Evolutionary conservation across 1,140 invertebrate species (phyloP), one percentile per base, ranked within the genome.

Genomic region (Uloborus diversus): DNA sequence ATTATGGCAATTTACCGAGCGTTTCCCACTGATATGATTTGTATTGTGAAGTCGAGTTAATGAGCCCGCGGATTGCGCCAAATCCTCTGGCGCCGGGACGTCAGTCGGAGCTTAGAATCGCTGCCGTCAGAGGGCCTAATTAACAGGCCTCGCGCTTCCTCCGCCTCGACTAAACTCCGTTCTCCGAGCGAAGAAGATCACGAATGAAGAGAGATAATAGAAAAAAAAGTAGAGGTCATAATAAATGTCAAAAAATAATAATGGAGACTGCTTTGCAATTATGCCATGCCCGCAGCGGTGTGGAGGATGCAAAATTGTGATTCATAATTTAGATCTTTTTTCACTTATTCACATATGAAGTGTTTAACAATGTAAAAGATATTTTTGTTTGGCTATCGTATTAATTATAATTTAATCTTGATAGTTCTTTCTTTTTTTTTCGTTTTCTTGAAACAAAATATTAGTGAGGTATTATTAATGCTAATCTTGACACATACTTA

Each of bases 31-130:
- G 66, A 79, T 79, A 79, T 79, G 76, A 79, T 69, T 78, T 79
- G 66, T 69, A 79, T 79, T 79, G 76, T 79, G 76, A 69, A 79
- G 76, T 79, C 56, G 65, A 69, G 53, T 79, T 79, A 79, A 79
- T 79, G 76, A 79, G 76, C 65, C 66, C 76, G 28, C 76, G 76
- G 76, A 79, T 79, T 70, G 65, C 56, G 66, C 76, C 76, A 69
- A 79, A 79, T 79, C 76, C 76, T 61, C 62, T 68, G 49, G 71
- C 81, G 4, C 57, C 27, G 35, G 57, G 25, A 64, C 71, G 57
- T 62, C 47, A 56, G 27, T 51, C 59, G 27, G 56, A 64, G 61
- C 62, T 66, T 65, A 57, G 61, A 56, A 65, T 53, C 61, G 62
- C 61, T 59, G 61, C 73, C 73, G 73, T 78, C 73, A 65, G 73